Evolutionary conservation across 2,888 invertebrate genomes (phyloP).

Genomic region (Meghimatium bilineatum): DNA sequence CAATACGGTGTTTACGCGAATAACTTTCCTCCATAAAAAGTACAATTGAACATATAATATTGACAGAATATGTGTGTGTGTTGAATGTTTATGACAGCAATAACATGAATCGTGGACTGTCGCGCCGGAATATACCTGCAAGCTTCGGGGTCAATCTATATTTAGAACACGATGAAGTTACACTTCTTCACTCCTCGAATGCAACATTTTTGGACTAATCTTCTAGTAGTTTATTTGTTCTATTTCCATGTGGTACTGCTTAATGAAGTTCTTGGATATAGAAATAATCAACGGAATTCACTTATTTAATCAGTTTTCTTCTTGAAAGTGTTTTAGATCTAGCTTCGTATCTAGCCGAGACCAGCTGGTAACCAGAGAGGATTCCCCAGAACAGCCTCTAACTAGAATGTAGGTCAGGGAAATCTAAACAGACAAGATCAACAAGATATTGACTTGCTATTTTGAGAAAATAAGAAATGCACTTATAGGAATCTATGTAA

Average conservation of each 20-base stretch:
- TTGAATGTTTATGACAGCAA: too few relatives aligned
- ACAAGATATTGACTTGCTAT: too few relatives aligned
- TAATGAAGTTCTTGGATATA: background rate
- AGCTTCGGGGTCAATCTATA: background rate
- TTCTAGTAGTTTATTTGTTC: too few relatives aligned
- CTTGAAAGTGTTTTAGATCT: background rate
- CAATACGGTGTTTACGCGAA: too few relatives aligned
- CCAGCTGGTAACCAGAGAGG: background rate
- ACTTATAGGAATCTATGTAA: too few relatives aligned
- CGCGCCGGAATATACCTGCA: background rate
- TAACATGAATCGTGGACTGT: too few relatives aligned
- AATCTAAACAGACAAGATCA: constrained; percentile 14
- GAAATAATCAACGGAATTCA: background rate
- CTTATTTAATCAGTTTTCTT: background rate
- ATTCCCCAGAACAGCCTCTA: background rate
- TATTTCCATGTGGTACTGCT: background rate
- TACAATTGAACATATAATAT: too few relatives aligned
- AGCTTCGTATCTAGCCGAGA: background rate
- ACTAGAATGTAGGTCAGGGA: background rate
- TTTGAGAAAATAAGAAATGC: too few relatives aligned
- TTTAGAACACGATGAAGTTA: background rate
- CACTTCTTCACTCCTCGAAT: background rate
- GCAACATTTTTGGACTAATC: too few relatives aligned
- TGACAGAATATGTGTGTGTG: too few relatives aligned
- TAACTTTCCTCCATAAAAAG: too few relatives aligned